A percentile compares a stretch with the other conserved stretches of the same genome.
phyloP scores from a whole-genome alignment of 2,888 invertebrate genomes.

The Unio pictorum region DNA sequence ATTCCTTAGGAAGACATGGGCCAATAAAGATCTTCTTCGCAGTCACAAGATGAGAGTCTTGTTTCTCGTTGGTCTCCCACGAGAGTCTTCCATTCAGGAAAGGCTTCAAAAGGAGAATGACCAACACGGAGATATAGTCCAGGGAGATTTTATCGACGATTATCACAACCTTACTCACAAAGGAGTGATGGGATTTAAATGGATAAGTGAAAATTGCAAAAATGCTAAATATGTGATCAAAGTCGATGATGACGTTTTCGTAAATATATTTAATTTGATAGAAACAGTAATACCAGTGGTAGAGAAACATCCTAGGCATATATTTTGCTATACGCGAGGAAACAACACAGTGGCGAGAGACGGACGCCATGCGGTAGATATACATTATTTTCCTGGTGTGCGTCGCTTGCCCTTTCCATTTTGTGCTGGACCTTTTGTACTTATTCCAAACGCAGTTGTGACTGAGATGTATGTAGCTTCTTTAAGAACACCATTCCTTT shows the following conservation, averaged over 20 bases:
- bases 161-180: constrained; percentile 52
- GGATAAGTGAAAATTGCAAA: constrained; percentile 45
- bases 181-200: constrained; percentile 44
- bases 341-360: neutral
- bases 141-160: constrained; percentile 48
- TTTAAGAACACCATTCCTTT: constrained; percentile 2
- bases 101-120: constrained; percentile 41
- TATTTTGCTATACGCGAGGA: neutral
- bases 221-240: constrained; percentile 44
- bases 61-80: constrained; percentile 40
- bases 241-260: constrained; percentile 52
- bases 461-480: constrained; percentile 1
- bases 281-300: constrained; percentile 20
- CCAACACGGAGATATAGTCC: constrained; percentile 46
- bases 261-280: constrained; percentile 44
- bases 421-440: constrained; percentile 2
- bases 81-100: constrained; percentile 20
- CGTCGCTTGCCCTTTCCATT: neutral
- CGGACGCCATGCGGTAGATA: neutral
- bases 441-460: neutral
- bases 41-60: constrained; percentile 28
- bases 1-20: constrained; percentile 48
- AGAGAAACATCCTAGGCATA: neutral
- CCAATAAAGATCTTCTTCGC: constrained; percentile 24
- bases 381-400: constrained; percentile 1